A percentile compares a stretch with the other conserved stretches of the same genome.
phyloP scores from a whole-genome alignment of 1,140 invertebrate genomes.

The Aphidius gifuensis region DNA sequence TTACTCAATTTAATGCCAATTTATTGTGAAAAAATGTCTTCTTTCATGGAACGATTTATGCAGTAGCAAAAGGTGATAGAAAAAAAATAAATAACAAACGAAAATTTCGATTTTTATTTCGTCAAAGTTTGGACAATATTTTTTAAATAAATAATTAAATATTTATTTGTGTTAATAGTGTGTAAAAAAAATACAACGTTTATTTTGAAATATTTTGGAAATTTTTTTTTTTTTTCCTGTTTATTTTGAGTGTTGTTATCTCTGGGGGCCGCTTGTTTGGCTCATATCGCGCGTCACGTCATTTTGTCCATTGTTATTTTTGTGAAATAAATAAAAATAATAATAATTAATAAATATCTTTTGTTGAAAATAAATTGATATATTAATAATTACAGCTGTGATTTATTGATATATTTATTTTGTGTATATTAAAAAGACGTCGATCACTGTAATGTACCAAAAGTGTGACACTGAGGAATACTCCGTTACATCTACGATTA shows the following conservation, averaged over 20 bases:
- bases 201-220: not conserved
- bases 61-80: conserved; percentile 40
- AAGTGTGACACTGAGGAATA: conserved; percentile 44
- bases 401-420: conserved; percentile 4
- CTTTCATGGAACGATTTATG: conserved; percentile 50
- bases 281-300: not conserved
- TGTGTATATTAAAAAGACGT: conserved; percentile 25
- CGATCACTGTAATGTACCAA: conserved; percentile 52
- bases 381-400: not conserved
- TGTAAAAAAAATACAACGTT: not conserved
- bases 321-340: too few species aligned
- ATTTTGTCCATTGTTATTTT: not conserved
- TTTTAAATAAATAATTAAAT: conserved; percentile 2
- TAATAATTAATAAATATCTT: too few species aligned
- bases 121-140: conserved; percentile 13
- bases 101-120: not conserved
- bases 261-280: too few species aligned
- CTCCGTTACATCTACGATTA: conserved; percentile 53
- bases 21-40: conserved; percentile 41
- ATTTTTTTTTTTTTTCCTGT: too few species aligned
- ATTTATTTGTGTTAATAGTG: not conserved
- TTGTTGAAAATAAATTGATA: too few species aligned
- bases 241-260: too few species aligned
- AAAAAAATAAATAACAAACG: conserved; percentile 14
- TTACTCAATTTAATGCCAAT: not conserved